phyloP scores from a whole-genome alignment of 2,888 invertebrate species.

The Scelioninae gen. 1 region DNA sequence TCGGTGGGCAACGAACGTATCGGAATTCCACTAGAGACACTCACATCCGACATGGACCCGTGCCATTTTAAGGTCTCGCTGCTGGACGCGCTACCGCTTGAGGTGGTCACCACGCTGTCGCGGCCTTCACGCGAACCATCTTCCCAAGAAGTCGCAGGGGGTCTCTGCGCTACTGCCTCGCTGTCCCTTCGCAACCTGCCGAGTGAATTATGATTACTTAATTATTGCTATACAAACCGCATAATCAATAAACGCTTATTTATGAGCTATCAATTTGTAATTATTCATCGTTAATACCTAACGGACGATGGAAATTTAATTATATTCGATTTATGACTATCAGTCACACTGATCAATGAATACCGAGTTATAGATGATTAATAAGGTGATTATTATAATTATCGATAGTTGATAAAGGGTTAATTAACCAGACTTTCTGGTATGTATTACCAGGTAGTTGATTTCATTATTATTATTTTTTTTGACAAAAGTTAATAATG shows the following conservation, averaged over 20 bases:
- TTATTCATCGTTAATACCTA: slow-evolving; percentile 48
- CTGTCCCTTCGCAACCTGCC: slow-evolving; percentile 86
- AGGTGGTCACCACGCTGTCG: slow-evolving; percentile 88
- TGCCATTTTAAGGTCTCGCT: slow-evolving; percentile 93
- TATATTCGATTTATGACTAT: slow-evolving; percentile 47
- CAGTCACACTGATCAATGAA: slow-evolving; percentile 46
- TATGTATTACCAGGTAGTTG: no score
- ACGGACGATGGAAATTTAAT: slow-evolving; percentile 34
- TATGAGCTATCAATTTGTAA: slow-evolving; percentile 49
- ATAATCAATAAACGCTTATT: slow-evolving; percentile 45
- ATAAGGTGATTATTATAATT: slow-evolving; percentile 34
- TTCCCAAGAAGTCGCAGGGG: slow-evolving; percentile 84
- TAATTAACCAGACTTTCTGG: slow-evolving; percentile 29
- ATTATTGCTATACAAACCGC: slow-evolving; percentile 14
- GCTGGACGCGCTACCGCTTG: slow-evolving; percentile 88
- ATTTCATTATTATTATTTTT: no score
- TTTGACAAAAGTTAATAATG: no score
- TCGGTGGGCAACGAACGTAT: slow-evolving; percentile 66
- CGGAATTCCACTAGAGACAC: slow-evolving; percentile 83
- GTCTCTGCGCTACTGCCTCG: slow-evolving; percentile 85
- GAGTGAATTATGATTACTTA: slow-evolving; percentile 44
- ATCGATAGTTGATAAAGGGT: slow-evolving; percentile 32
- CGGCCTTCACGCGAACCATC: slow-evolving; percentile 85
- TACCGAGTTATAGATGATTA: slow-evolving; percentile 32
- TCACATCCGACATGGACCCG: slow-evolving; percentile 86